A percentile compares a stretch with the other conserved stretches of the same genome.
phyloP scores from a whole-genome alignment of 2,888 invertebrate genomes.

The Kuschelorhynchus macadamiae region DNA sequence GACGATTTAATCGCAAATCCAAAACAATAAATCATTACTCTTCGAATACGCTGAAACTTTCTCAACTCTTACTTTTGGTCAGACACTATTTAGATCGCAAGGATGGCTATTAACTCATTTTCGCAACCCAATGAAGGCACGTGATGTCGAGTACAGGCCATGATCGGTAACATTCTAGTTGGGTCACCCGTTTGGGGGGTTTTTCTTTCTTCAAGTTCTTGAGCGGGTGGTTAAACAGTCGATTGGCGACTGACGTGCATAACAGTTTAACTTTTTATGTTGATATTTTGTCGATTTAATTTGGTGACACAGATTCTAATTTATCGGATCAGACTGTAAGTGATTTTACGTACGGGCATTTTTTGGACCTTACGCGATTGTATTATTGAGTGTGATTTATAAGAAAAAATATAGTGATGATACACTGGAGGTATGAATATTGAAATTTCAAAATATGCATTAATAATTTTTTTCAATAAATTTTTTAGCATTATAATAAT shows the following conservation, averaged over 20 bases:
- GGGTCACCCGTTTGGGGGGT: slow-evolving; percentile 28
- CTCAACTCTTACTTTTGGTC: slow-evolving; percentile 43
- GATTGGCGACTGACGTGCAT: slow-evolving; percentile 18
- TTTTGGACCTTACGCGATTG: background rate
- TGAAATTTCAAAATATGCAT: background rate
- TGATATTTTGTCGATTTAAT: slow-evolving; percentile 7
- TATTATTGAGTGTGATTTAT: background rate
- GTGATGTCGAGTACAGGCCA: slow-evolving; percentile 34
- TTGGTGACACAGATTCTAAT: slow-evolving; percentile 9
- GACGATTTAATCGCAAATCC: slow-evolving; percentile 13
- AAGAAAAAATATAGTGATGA: slow-evolving; percentile 4
- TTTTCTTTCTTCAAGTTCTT: slow-evolving; percentile 27
- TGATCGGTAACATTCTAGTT: slow-evolving; percentile 29
- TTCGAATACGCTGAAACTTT: slow-evolving; percentile 15
- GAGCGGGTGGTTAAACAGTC: slow-evolving; percentile 34
- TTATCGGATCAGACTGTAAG: background rate
- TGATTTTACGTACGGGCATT: background rate
- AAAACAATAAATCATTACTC: slow-evolving; percentile 27
- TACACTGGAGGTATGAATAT: slow-evolving; percentile 8
- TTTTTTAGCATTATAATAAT: too few relatives aligned
- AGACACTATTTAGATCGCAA: slow-evolving; percentile 30
- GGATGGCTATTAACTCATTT: slow-evolving; percentile 38
- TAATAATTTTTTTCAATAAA: too few relatives aligned
- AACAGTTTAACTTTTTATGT: slow-evolving; percentile 19
- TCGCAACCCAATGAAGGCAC: slow-evolving; percentile 37